These are phyloP conservation scores for Enteromius anoplus DNA, from an alignment of 2,797 vertebrate genomes.

Conservation along the genomic window DNA sequence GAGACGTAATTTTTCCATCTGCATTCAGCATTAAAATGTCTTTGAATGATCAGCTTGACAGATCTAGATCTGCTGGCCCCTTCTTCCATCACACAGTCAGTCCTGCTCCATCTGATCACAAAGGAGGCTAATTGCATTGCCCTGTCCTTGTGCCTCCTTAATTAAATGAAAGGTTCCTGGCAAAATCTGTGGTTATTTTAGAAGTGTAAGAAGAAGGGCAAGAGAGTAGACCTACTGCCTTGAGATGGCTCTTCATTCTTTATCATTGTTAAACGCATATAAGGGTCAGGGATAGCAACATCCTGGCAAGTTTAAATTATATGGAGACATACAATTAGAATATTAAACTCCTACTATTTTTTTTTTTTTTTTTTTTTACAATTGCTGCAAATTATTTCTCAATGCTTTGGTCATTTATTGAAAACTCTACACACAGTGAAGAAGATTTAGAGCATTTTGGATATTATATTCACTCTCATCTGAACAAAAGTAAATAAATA, in stretches of 20 bases:
- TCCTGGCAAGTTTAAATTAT: background rate
- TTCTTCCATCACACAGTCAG: background rate
- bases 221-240: background rate
- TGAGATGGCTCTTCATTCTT: background rate
- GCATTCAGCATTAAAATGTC: background rate
- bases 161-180: background rate
- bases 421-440: background rate
- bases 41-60: slow-evolving; percentile 35
- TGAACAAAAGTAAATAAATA: no score
- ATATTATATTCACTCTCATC: no score
- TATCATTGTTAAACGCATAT: background rate
- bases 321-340: background rate
- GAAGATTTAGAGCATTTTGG: no score
- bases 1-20: background rate
- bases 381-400: background rate
- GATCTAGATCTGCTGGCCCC: background rate
- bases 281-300: background rate
- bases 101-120: slow-evolving; percentile 44
- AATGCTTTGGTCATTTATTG: background rate
- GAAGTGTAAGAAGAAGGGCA: slow-evolving; percentile 16
- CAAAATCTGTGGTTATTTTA: slow-evolving; percentile 17
- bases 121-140: slow-evolving; percentile 27
- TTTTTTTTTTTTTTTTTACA: background rate
- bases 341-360: no score
- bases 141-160: background rate